Conservation (phyloP, 2,797 vertebrate genomes). For the Ptychobarbus kaznakovi region DNA sequence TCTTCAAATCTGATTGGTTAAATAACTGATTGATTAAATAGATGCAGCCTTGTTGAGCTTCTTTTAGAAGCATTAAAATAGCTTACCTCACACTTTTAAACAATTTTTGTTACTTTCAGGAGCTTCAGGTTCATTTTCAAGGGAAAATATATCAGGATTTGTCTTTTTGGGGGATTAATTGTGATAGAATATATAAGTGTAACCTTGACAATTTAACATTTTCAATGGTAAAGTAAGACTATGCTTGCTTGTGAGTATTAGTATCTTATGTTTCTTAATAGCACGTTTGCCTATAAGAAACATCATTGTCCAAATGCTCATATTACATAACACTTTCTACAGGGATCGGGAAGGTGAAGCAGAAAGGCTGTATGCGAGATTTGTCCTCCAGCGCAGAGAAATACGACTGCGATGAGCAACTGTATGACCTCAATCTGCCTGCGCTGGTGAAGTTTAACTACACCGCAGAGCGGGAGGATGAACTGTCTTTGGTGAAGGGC, state of each 20-base stretch:
- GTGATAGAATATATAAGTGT: not conserved
- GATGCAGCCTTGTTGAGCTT: not conserved
- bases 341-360: slow-evolving; percentile 81
- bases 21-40: not conserved
- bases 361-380: slow-evolving; percentile 77
- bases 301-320: not conserved
- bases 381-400: slow-evolving; percentile 70
- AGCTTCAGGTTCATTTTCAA: not conserved
- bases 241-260: not conserved
- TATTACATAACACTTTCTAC: slow-evolving; percentile 27
- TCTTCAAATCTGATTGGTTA: too few species aligned
- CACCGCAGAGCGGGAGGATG: slow-evolving; percentile 78
- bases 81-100: not conserved
- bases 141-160: not conserved
- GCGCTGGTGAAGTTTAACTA: slow-evolving; percentile 81
- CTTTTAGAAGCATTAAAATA: not conserved
- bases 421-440: slow-evolving; percentile 79
- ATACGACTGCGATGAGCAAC: slow-evolving; percentile 74
- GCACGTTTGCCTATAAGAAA: not conserved
- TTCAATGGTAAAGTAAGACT: not conserved
- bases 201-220: not conserved
- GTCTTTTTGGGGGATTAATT: not conserved
- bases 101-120: not conserved
- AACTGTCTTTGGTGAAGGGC: slow-evolving; percentile 78
- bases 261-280: not conserved